Conservation (phyloP, 2,797 vertebrate genomes). For the Erithacus rubecula region DNA sequence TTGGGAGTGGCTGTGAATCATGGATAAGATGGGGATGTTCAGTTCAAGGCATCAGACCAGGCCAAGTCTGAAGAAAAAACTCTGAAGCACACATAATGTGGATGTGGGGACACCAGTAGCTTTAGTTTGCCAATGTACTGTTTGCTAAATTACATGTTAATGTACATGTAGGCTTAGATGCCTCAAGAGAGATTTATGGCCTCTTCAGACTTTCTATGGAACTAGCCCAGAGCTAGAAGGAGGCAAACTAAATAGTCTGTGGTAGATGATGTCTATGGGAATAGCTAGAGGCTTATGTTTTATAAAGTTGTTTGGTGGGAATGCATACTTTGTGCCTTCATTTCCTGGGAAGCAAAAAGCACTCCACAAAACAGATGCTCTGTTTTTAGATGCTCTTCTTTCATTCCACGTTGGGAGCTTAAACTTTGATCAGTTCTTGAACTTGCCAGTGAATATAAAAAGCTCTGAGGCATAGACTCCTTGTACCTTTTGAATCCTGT, state of each 20-base stretch:
- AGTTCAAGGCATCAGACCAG: background rate
- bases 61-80: background rate
- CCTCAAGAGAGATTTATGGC: background rate
- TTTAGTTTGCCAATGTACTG: background rate
- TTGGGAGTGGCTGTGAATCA: background rate
- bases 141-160: background rate
- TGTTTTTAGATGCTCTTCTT: background rate
- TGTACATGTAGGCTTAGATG: background rate
- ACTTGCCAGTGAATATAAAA: background rate
- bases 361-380: background rate
- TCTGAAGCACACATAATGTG: background rate
- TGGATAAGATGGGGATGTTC: background rate
- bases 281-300: conserved; percentile 35
- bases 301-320: background rate
- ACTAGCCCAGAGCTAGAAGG: background rate
- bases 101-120: background rate
- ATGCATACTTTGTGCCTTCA: background rate
- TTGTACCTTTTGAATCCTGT: background rate
- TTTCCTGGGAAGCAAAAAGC: conserved; percentile 19
- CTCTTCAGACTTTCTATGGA: background rate
- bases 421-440: conserved; percentile 23
- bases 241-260: background rate
- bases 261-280: conserved; percentile 17
- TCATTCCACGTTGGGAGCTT: background rate
- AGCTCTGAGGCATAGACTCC: background rate